These are phyloP conservation scores for Bombycilla garrulus DNA, from an alignment of 2,113 vertebrate genomes.

Conservation along the genomic window DNA sequence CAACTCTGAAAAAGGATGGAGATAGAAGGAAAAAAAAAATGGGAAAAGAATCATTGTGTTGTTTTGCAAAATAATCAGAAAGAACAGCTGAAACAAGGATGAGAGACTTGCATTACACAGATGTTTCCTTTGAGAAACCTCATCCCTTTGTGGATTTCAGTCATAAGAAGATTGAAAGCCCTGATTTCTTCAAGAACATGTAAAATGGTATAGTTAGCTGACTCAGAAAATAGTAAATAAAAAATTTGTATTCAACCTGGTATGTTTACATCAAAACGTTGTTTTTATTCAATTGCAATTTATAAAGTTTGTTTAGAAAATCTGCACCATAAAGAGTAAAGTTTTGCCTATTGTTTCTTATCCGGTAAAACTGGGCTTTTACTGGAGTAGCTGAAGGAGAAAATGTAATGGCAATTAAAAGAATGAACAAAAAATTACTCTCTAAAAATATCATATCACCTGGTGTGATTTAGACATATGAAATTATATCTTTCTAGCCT, in stretches of 20 bases:
- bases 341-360: neutral
- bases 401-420: neutral
- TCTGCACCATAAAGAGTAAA: neutral
- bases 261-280: neutral
- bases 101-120: neutral
- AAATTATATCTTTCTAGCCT: neutral
- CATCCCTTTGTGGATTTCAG: neutral
- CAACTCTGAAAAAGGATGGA: fast-evolving
- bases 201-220: neutral
- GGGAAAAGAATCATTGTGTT: neutral
- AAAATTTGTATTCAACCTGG: too few relatives aligned
- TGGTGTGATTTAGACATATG: neutral
- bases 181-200: neutral
- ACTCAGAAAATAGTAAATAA: too few relatives aligned
- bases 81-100: neutral
- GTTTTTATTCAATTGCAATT: neutral
- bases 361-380: neutral
- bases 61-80: neutral
- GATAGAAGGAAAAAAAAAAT: fast-evolving
- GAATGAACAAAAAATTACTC: neutral
- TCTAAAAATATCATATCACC: neutral
- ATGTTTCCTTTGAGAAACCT: neutral
- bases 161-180: neutral
- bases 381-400: neutral
- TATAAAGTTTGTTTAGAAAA: neutral